A percentile compares a stretch with the other conserved stretches of the same genome.
These are phyloP conservation scores for Nyctalus aviator DNA, from an alignment of 2,797 vertebrate genomes.

Conservation along the genomic window DNA sequence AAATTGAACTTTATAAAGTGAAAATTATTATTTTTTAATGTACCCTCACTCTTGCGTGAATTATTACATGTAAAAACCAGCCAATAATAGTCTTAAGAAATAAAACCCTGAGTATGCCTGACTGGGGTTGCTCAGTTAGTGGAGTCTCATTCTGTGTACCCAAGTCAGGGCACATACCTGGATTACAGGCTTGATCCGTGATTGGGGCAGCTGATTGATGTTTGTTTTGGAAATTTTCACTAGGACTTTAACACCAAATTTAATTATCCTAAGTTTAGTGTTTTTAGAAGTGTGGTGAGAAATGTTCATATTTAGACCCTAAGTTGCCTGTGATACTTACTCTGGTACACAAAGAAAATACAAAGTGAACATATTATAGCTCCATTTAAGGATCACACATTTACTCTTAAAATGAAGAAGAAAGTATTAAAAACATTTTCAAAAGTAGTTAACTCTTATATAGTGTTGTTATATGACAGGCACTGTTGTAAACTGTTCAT, in stretches of 20 bases:
- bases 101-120: background rate
- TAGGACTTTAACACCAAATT: background rate
- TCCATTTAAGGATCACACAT: background rate
- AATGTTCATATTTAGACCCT: background rate
- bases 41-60: background rate
- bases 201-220: no score
- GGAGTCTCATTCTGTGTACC: no score
- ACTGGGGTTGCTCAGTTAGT: no score
- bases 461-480: background rate
- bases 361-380: background rate
- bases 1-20: background rate
- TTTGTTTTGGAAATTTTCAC: background rate
- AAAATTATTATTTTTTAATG: background rate
- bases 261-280: background rate
- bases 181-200: no score
- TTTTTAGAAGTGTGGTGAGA: slow-evolving; percentile 34
- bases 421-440: background rate
- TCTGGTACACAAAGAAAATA: background rate
- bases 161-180: no score
- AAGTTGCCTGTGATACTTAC: background rate
- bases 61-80: background rate
- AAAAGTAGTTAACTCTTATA: background rate
- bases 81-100: background rate
- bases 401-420: slow-evolving; percentile 3
- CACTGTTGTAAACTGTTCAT: background rate